Base-by-base conservation (phyloP, 2,797 vertebrate genomes). In the Nannoperca australis region DNA sequence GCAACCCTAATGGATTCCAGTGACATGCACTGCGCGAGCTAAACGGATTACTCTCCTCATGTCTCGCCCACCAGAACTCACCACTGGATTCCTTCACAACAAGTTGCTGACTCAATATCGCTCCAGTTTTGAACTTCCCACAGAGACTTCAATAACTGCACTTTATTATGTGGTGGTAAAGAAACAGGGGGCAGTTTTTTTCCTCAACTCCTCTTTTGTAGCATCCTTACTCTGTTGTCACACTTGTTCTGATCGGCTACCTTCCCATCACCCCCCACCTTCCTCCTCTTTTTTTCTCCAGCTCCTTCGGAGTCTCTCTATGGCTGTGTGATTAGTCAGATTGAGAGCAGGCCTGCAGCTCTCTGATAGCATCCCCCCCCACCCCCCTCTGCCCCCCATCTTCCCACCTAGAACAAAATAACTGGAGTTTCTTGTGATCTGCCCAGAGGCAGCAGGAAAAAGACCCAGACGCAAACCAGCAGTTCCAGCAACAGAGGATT, bases 301-400 rank as follows among this genome's bases (percentile, higher is more conserved):
- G 72, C 81, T 73, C 45, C 62, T 64, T 69, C 77, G 50, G 63
- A 76, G 77, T 73, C 50, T 79, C 73, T 76, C 83, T 74, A 76
- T 68, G 58, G 73, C 44, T 85, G 61, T 69, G 76, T 88, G 82
- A 91, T 93, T 89, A 88, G 89, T 87, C 75, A 47, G 78, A 85
- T 68, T 84, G 86, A 81, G 81, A 89, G 80, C 78, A 77, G 69
- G 79, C 84, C 89, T 91, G 90, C 84, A 75, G 73, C 74, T 47
- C 74, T 82, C 78, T 80, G 87, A 91, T 91, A 90, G 83, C 83
- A 83, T 81, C 73, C 73, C 6, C 78, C 68, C 84, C 78, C 67
- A 50, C 45, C 70, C 42, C 64, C 47, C 5, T 9, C 34, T 8
- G 1, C 34, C 34, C 34, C 2, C 34, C 73, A 73, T 79, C 60